A percentile compares a stretch with the other conserved stretches of the same genome.
phyloP scores from a whole-genome alignment of 2,888 invertebrate species.

The Pantelozetes paolii region DNA sequence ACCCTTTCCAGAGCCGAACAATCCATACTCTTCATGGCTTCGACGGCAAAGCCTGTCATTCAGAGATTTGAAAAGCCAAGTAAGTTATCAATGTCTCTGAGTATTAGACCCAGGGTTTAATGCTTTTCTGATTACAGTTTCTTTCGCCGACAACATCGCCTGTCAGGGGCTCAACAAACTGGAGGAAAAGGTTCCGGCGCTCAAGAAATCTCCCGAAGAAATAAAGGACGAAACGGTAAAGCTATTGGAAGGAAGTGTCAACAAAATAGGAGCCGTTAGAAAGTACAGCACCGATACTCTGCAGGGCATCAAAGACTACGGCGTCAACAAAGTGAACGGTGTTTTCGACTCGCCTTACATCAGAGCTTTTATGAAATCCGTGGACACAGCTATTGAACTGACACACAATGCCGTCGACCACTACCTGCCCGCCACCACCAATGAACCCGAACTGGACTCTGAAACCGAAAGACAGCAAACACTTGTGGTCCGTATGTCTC shows the following conservation, averaged over 20 bases:
- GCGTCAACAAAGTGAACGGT: slow-evolving; percentile 31
- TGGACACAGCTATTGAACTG: slow-evolving; percentile 37
- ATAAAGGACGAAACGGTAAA: slow-evolving; percentile 24
- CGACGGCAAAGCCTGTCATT: slow-evolving; percentile 68
- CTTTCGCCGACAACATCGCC: slow-evolving; percentile 40
- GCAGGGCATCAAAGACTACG: slow-evolving; percentile 24
- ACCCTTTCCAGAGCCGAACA: slow-evolving; percentile 54
- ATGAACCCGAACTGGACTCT: neutral
- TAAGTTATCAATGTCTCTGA: slow-evolving; percentile 48
- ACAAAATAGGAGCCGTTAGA: slow-evolving; percentile 4
- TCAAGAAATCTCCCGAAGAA: slow-evolving; percentile 42
- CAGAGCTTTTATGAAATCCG: slow-evolving; percentile 25
- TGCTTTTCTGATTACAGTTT: neutral
- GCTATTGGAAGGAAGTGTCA: slow-evolving; percentile 3
- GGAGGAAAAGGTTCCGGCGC: slow-evolving; percentile 39
- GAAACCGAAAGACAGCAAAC: neutral
- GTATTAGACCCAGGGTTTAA: neutral
- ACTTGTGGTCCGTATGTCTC: slow-evolving; percentile 24
- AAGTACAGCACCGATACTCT: slow-evolving; percentile 35
- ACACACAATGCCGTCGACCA: slow-evolving; percentile 36
- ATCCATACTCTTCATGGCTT: slow-evolving; percentile 68
- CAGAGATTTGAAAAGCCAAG: slow-evolving; percentile 66
- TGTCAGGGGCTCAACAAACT: slow-evolving; percentile 42
- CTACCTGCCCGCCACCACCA: slow-evolving; percentile 20
- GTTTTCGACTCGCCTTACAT: slow-evolving; percentile 13